These are phyloP conservation scores for Diacarnus erythraeanus DNA, from an alignment of 37 sponge, comb jelly and placozoan species.

Conservation along the genomic window DNA sequence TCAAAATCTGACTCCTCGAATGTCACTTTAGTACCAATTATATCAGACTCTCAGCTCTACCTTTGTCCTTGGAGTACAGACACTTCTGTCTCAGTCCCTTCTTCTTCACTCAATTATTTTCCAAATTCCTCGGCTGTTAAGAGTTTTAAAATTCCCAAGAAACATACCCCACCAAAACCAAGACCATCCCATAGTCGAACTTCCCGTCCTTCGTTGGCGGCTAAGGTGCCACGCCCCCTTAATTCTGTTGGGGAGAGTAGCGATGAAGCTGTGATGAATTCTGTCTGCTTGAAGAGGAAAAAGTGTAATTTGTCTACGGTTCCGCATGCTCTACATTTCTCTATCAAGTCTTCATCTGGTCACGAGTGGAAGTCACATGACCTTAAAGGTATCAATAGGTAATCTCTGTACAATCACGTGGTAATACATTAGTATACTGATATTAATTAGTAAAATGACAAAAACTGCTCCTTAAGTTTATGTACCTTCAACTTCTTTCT, in stretches of 20 bases:
- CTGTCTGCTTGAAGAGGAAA: slow-evolving; percentile 2
- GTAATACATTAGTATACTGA: no score
- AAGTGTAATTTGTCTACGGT: neutral
- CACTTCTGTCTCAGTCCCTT: neutral
- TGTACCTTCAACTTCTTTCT: neutral
- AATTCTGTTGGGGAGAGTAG: neutral
- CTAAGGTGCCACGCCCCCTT: neutral
- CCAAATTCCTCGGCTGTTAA: slow-evolving; percentile 24
- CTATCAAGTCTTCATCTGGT: slow-evolving; percentile 14
- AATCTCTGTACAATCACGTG: no score
- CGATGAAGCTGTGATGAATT: slow-evolving; percentile 15
- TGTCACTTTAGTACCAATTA: neutral
- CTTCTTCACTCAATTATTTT: slow-evolving; percentile 4
- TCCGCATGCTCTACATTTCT: slow-evolving; percentile 9
- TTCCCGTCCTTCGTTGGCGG: neutral
- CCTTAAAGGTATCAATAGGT: slow-evolving; percentile 28
- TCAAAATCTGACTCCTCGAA: neutral
- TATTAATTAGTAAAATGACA: no score
- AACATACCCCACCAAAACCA: neutral
- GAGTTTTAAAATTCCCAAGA: slow-evolving; percentile 41
- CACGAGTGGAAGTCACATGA: slow-evolving; percentile 15
- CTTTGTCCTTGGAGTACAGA: neutral
- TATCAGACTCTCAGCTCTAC: neutral
- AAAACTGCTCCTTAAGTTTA: neutral
- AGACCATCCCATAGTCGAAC: neutral